Conservation (phyloP, 2,113 vertebrate genomes). For the Hippoglossus stenolepis region DNA sequence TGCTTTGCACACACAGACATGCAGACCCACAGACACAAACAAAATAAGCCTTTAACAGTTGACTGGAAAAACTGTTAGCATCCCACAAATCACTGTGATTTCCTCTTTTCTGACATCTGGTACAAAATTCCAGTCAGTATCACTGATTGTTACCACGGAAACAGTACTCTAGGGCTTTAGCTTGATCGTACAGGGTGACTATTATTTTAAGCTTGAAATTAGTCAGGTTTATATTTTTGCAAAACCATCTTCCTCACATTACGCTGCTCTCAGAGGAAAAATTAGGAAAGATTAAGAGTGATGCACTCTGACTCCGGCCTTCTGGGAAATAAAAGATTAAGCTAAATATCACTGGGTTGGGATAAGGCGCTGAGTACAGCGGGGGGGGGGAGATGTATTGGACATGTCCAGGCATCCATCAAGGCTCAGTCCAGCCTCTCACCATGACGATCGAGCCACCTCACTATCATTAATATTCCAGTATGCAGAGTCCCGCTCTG, state of each 20-base stretch:
- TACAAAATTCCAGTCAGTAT: background rate
- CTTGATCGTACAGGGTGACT: background rate
- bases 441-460: constrained; percentile 51
- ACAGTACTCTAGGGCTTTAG: background rate
- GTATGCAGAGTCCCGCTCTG: constrained; percentile 55
- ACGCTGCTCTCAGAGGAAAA: background rate
- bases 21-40: background rate
- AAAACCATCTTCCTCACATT: background rate
- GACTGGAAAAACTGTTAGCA: no score
- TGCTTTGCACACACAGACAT: no score
- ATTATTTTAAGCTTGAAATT: background rate
- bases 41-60: background rate
- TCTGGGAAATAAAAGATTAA: constrained; percentile 76
- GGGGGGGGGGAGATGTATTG: constrained; percentile 56
- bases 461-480: constrained; percentile 71
- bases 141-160: background rate
- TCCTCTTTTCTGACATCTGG: background rate
- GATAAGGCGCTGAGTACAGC: constrained; percentile 52
- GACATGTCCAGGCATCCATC: constrained; percentile 68
- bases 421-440: constrained; percentile 54
- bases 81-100: background rate
- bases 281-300: constrained; percentile 16
- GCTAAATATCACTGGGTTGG: constrained; percentile 67
- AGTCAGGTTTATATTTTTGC: background rate
- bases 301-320: constrained; percentile 49